phyloP scores from a whole-genome alignment of 2,797 vertebrate species.

The Glyptemys insculpta region DNA sequence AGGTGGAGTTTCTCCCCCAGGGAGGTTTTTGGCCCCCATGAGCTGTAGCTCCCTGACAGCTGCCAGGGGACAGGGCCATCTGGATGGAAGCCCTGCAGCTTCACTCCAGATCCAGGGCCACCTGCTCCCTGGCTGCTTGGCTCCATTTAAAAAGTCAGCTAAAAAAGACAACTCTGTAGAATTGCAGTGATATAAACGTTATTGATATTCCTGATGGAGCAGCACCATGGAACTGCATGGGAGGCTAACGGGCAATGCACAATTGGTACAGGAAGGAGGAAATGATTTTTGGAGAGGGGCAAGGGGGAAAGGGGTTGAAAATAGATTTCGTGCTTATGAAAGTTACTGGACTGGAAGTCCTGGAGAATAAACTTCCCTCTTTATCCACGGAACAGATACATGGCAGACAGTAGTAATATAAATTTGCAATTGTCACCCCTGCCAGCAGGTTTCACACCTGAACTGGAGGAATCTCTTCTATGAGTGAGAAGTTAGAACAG shows the following conservation, averaged over 20 bases:
- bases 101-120: neutral
- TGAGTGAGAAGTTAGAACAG: neutral
- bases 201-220: neutral
- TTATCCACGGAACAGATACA: neutral
- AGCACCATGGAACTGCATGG: neutral
- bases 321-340: neutral
- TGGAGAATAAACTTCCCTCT: neutral
- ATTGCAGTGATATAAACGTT: neutral
- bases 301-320: neutral
- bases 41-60: neutral
- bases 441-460: neutral
- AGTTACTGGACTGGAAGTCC: neutral
- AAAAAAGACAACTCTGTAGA: neutral
- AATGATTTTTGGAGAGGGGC: neutral
- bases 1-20: conserved; percentile 41
- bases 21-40: conserved; percentile 39
- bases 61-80: neutral
- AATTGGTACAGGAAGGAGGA: neutral
- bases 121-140: neutral
- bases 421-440: neutral
- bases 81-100: neutral
- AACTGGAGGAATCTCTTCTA: neutral
- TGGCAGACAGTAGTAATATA: neutral
- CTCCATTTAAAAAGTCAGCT: neutral
- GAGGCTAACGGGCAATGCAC: neutral